These are phyloP conservation scores for Valencia hispanica DNA, from an alignment of 2,797 vertebrate species.

Conservation along the genomic window DNA sequence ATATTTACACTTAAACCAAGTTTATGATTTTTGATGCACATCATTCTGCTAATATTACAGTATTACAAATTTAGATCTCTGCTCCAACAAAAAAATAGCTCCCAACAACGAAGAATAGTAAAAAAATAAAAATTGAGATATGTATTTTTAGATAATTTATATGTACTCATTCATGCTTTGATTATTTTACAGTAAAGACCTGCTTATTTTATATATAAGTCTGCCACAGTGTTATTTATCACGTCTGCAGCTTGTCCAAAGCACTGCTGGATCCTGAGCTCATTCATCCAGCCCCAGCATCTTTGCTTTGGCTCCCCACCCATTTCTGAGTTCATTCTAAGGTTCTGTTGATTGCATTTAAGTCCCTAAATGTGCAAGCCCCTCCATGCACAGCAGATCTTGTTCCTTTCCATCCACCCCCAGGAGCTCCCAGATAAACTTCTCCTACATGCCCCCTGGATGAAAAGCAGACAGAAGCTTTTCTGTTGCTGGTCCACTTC, in stretches of 20 bases:
- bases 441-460: background rate
- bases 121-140: too few species aligned
- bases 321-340: constrained; percentile 3
- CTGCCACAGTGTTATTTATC: background rate
- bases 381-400: background rate
- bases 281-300: background rate
- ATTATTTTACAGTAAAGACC: background rate
- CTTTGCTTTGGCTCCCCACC: background rate
- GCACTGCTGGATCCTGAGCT: background rate
- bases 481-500: background rate
- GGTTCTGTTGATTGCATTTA: background rate
- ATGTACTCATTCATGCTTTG: background rate
- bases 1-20: too few species aligned
- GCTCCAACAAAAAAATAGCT: background rate
- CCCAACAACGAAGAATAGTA: background rate
- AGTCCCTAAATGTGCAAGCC: background rate
- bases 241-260: background rate
- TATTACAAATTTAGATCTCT: too few species aligned
- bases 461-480: background rate
- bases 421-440: background rate
- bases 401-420: background rate
- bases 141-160: background rate
- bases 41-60: too few species aligned
- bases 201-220: background rate
- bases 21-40: too few species aligned